These are phyloP conservation scores for Iselma pallidipennis DNA, from an alignment of 2,888 invertebrate species.

Conservation along the genomic window DNA sequence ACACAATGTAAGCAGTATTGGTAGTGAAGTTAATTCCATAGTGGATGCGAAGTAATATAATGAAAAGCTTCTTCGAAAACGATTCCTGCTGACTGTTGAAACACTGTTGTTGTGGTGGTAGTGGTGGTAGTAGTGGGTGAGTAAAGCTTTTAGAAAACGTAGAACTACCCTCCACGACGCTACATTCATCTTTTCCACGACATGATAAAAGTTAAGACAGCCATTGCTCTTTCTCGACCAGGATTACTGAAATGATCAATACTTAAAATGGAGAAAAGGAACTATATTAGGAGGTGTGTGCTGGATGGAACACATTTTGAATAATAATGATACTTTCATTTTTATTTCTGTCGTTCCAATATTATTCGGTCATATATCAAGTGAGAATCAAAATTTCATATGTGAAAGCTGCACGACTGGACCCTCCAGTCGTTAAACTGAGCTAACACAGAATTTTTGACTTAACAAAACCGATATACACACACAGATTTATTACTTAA, in stretches of 20 bases:
- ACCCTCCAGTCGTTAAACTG: no score
- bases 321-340: neutral
- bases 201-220: constrained; percentile 22
- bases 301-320: neutral
- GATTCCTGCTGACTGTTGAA: constrained; percentile 14
- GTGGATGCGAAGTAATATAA: constrained; percentile 16
- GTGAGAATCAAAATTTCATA: neutral
- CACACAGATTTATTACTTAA: no score
- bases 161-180: neutral
- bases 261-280: neutral
- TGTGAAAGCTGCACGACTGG: no score
- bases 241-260: constrained; percentile 18
- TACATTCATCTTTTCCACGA: constrained; percentile 19
- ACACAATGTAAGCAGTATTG: neutral
- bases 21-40: constrained; percentile 7
- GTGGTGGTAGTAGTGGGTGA: no score
- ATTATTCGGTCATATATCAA: neutral
- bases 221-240: constrained; percentile 12
- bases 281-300: neutral
- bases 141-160: no score
- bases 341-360: neutral
- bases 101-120: neutral
- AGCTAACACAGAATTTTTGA: no score
- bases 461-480: no score
- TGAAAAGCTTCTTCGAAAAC: constrained; percentile 8